Percentiles rank a stretch among this genome's conserved stretches.
These are phyloP conservation scores for Lagenorhynchus albirostris DNA, from an alignment of 2,113 vertebrate genomes.

Conservation along the genomic window DNA sequence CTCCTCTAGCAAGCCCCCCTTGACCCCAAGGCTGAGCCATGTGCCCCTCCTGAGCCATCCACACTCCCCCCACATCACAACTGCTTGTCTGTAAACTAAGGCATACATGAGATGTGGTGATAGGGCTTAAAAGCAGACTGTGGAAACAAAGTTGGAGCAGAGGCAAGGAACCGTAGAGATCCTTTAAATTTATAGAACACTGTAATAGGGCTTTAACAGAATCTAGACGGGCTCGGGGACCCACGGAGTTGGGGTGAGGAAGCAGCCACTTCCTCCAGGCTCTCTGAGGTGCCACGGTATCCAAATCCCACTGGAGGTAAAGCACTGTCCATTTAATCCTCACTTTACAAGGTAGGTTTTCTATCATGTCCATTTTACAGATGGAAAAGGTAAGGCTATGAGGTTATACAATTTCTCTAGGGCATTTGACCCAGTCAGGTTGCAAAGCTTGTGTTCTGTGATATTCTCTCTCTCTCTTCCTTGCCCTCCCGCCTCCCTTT, in stretches of 20 bases:
- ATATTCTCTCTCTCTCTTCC: background rate
- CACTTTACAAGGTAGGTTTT: background rate
- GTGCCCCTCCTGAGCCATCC: background rate
- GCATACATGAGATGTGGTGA: background rate
- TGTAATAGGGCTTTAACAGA: background rate
- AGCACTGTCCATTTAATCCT: background rate
- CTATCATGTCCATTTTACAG: background rate
- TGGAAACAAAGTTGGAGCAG: background rate
- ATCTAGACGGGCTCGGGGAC: fast-evolving
- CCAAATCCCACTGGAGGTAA: too few species aligned
- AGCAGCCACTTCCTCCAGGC: background rate
- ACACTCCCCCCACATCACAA: fast-evolving
- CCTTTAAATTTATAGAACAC: background rate
- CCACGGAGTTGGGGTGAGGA: fast-evolving
- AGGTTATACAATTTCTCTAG: background rate
- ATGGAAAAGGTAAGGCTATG: background rate
- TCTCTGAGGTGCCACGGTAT: background rate
- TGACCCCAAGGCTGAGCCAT: background rate
- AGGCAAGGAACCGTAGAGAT: background rate
- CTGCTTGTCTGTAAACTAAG: too few species aligned
- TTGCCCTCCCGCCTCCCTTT: too few species aligned
- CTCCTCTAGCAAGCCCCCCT: background rate
- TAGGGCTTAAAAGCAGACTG: background rate
- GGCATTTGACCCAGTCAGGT: background rate
- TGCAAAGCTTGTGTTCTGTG: background rate